Conservation (phyloP, 35 echinoderm and acorn worm species). For the Strongylocentrotus purpuratus region DNA sequence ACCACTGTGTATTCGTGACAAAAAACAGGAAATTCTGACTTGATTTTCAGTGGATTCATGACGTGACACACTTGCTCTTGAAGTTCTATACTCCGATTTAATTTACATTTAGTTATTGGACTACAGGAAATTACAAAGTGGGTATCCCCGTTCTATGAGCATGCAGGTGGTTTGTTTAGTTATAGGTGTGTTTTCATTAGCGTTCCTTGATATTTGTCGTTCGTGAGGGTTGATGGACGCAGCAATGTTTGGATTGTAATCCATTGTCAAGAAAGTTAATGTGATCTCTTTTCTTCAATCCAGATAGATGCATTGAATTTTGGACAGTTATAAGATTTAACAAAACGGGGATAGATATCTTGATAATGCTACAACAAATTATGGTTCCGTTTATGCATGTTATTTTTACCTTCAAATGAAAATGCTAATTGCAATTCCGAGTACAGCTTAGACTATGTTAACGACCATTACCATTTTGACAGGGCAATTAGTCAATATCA, state of each 20-base stretch:
- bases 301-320: not conserved
- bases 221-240: not conserved
- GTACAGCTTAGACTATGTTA: not conserved
- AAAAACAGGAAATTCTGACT: not conserved
- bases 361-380: not conserved
- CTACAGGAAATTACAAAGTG: not conserved
- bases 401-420: too few species aligned
- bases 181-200: not conserved
- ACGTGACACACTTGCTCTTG: not conserved
- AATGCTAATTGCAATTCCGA: too few species aligned
- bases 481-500: not conserved
- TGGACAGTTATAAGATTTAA: not conserved
- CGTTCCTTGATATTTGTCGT: not conserved
- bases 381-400: not conserved
- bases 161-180: not conserved
- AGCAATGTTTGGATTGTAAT: not conserved
- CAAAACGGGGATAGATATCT: not conserved
- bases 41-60: not conserved
- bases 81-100: not conserved
- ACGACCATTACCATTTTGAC: not conserved
- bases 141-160: not conserved
- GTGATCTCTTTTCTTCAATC: not conserved
- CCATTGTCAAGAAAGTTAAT: not conserved
- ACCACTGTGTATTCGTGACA: not conserved
- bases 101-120: not conserved